Conservation (phyloP, 1,140 invertebrate species). For the Aethina tumida region DNA sequence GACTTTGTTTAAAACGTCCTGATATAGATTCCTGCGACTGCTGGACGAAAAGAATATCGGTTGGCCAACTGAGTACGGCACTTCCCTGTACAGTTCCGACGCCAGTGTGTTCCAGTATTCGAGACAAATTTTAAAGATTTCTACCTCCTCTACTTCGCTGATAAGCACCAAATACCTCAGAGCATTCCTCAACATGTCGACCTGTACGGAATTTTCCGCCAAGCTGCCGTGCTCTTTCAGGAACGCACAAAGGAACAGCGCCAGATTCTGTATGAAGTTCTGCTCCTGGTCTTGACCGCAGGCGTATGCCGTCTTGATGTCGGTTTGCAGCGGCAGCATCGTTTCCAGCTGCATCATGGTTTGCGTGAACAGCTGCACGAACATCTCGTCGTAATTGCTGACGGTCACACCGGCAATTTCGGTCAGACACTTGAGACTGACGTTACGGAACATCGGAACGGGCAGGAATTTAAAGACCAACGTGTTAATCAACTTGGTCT, state of each 20-base stretch:
- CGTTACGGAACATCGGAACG: slow-evolving; percentile 96
- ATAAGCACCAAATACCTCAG: slow-evolving; percentile 92
- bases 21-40: slow-evolving; percentile 31
- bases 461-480: slow-evolving; percentile 96
- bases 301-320: slow-evolving; percentile 89
- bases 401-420: slow-evolving; percentile 90
- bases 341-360: slow-evolving; percentile 86
- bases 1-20: slow-evolving; percentile 74
- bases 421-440: slow-evolving; percentile 95
- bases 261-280: slow-evolving; percentile 98
- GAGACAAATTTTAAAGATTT: slow-evolving; percentile 99
- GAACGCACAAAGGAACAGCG: slow-evolving; percentile 94
- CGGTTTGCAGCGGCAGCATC: slow-evolving; percentile 84
- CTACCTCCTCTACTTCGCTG: slow-evolving; percentile 97
- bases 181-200: slow-evolving; percentile 66
- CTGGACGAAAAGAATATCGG: slow-evolving; percentile 37
- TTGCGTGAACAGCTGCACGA: slow-evolving; percentile 77
- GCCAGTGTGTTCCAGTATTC: slow-evolving; percentile 97
- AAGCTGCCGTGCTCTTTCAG: slow-evolving; percentile 90
- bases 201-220: slow-evolving; percentile 69
- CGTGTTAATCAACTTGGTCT: slow-evolving; percentile 93
- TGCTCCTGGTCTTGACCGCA: slow-evolving; percentile 92
- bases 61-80: slow-evolving; percentile 35
- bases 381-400: slow-evolving; percentile 86
- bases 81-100: slow-evolving; percentile 81